These are phyloP conservation scores for Tholera decimalis DNA, from an alignment of 2,888 invertebrate species.

Conservation along the genomic window DNA sequence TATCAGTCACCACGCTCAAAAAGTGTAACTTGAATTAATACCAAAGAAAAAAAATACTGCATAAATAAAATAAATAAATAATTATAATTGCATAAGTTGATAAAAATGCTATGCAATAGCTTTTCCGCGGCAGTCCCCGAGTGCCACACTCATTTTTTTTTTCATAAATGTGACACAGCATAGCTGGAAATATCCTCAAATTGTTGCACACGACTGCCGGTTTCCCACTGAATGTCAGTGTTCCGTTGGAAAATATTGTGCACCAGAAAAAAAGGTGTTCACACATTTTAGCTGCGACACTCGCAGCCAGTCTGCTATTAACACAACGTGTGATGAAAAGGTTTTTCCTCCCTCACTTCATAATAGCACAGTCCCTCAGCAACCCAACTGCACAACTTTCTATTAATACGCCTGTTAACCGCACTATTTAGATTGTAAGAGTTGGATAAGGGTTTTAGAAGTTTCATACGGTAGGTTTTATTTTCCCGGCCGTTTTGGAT, in stretches of 20 bases:
- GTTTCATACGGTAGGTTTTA: conserved; percentile 15
- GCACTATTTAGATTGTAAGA: conserved; percentile 13
- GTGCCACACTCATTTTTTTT: too few relatives aligned
- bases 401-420: conserved; percentile 45
- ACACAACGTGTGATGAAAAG: conserved; percentile 52
- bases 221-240: conserved; percentile 41
- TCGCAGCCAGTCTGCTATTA: conserved; percentile 49
- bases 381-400: conserved; percentile 52
- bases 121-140: too few relatives aligned
- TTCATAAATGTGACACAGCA: conserved; percentile 1
- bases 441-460: conserved; percentile 6
- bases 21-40: too few relatives aligned
- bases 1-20: too few relatives aligned
- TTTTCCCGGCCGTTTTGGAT: background rate
- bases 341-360: conserved; percentile 36
- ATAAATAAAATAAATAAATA: too few relatives aligned
- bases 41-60: too few relatives aligned
- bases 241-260: conserved; percentile 50
- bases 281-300: conserved; percentile 51
- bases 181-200: conserved; percentile 27
- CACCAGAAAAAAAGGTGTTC: conserved; percentile 52
- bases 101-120: too few relatives aligned
- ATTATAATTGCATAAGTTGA: too few relatives aligned
- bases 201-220: conserved; percentile 13
- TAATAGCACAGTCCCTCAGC: conserved; percentile 31